A percentile compares a stretch with the other conserved stretches of the same genome.
These are phyloP conservation scores for Ganaspis brasiliensis DNA, from an alignment of 2,888 invertebrate species.

Conservation along the genomic window DNA sequence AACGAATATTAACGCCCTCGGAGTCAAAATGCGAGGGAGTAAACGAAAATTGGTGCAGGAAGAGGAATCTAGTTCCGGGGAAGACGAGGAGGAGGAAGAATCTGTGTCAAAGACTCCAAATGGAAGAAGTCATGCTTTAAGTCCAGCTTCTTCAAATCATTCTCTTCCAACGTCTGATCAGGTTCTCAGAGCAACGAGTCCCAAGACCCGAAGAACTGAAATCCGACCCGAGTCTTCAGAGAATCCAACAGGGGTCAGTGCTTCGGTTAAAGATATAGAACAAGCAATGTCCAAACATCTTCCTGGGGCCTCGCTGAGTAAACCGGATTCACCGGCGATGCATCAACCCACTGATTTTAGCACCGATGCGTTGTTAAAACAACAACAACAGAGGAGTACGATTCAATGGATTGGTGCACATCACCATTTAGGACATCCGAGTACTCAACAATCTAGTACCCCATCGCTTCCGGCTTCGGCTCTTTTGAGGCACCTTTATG, in stretches of 20 bases:
- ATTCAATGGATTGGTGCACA: conserved; percentile 97
- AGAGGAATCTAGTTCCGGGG: conserved; percentile 81
- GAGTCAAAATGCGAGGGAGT: conserved; percentile 80
- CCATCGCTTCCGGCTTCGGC: conserved; percentile 93
- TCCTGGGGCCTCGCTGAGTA: conserved; percentile 83
- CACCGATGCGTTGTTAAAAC: conserved; percentile 91
- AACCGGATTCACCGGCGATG: conserved; percentile 82
- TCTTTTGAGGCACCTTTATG: conserved; percentile 94
- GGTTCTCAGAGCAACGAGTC: conserved; percentile 75
- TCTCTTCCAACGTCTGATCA: conserved; percentile 81
- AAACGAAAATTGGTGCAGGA: conserved; percentile 84
- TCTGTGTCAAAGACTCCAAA: conserved; percentile 79
- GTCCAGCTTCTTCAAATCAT: conserved; percentile 85
- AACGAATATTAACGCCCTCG: conserved; percentile 66
- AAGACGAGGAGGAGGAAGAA: conserved; percentile 82
- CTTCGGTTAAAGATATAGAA: conserved; percentile 94
- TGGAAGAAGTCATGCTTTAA: conserved; percentile 81
- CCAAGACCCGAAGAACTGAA: conserved; percentile 72
- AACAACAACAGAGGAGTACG: conserved; percentile 89
- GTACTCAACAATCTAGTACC: conserved; percentile 83
- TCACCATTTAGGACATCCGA: conserved; percentile 84
- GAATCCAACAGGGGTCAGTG: conserved; percentile 71
- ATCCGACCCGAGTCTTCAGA: conserved; percentile 60
- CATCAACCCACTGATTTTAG: conserved; percentile 93
- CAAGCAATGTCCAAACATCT: conserved; percentile 98